Conservation (phyloP, 1,140 invertebrate genomes). For the Aphaenogaster floridana region DNA sequence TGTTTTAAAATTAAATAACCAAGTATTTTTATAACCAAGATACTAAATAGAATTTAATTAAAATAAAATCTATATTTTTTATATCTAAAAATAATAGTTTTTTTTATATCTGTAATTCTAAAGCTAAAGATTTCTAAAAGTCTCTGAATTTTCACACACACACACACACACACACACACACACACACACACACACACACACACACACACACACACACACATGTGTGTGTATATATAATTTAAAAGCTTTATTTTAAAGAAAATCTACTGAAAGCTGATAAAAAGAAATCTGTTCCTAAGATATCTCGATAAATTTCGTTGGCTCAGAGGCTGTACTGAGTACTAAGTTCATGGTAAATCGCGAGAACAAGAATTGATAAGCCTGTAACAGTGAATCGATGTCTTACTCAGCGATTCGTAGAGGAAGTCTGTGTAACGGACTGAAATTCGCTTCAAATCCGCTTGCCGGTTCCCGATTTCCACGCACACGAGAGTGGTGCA, state of each 20-base stretch:
- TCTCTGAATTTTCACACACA: background rate
- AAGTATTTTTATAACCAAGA: background rate
- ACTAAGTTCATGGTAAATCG: background rate
- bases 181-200: too few relatives aligned
- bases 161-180: too few relatives aligned
- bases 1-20: conserved; percentile 1
- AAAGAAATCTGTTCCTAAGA: background rate
- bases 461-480: conserved; percentile 36
- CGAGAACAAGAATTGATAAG: conserved; percentile 42
- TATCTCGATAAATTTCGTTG: background rate
- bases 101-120: background rate
- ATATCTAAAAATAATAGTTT: background rate
- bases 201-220: too few relatives aligned
- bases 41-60: background rate
- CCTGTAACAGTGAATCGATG: conserved; percentile 16
- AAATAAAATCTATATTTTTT: background rate
- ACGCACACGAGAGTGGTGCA: conserved; percentile 29
- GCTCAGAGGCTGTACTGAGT: background rate
- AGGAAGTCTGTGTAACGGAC: conserved; percentile 21
- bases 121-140: background rate
- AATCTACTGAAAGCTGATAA: background rate
- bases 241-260: background rate
- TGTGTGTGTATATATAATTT: background rate
- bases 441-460: conserved; percentile 45
- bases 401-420: conserved; percentile 39